phyloP scores from a whole-genome alignment of 2,113 vertebrate species.

The Bungarus multicinctus region DNA sequence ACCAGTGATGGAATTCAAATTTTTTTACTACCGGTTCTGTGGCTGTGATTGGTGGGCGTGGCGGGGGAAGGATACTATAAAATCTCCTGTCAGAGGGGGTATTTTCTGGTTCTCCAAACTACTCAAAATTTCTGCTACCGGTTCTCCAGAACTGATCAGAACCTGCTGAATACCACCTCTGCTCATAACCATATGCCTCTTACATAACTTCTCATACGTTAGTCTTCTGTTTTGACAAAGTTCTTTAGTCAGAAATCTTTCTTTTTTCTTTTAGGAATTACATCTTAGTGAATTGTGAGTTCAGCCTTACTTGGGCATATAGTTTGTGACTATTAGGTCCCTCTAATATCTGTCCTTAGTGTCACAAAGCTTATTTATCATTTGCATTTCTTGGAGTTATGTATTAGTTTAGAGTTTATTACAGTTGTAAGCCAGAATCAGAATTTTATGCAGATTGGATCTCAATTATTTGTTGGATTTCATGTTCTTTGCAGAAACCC shows the following conservation, averaged over 20 bases:
- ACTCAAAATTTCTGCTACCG: no score
- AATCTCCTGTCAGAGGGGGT: no score
- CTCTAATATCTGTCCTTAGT: not conserved
- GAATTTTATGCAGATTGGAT: not conserved
- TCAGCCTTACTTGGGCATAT: not conserved
- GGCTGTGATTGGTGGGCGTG: no score
- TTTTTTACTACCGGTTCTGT: no score
- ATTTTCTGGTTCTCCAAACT: no score
- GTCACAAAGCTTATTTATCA: not conserved
- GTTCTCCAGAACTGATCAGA: no score
- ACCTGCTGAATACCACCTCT: no score
- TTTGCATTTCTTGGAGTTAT: not conserved
- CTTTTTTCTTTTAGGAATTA: not conserved
- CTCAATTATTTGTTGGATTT: not conserved
- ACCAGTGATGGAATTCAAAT: no score
- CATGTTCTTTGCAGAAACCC: not conserved
- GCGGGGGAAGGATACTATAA: no score
- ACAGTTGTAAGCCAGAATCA: not conserved
- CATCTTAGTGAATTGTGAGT: not conserved
- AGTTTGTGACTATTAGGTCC: not conserved
- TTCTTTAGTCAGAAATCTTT: not conserved
- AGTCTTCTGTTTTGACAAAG: not conserved
- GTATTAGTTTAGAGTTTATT: not conserved
- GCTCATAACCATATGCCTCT: not conserved
- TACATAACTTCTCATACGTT: not conserved